These are phyloP conservation scores for Drosophila kokeensis DNA, from an alignment of 2,888 invertebrate species.

Conservation along the genomic window DNA sequence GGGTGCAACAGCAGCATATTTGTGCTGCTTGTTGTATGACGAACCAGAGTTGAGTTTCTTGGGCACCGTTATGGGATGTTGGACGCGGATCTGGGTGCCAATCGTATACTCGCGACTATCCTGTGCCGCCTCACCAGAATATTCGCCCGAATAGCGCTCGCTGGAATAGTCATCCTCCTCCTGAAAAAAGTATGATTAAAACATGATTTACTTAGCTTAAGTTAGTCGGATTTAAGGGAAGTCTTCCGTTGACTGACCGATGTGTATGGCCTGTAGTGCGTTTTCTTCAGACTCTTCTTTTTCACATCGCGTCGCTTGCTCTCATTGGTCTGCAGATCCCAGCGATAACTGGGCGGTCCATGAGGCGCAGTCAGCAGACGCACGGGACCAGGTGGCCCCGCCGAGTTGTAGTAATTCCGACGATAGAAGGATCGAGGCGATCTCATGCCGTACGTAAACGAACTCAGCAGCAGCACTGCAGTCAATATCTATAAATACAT, in stretches of 20 bases:
- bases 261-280: conserved; percentile 65
- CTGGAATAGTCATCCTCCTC: conserved; percentile 81
- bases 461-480: conserved; percentile 49
- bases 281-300: conserved; percentile 72
- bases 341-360: conserved; percentile 59
- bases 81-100: conserved; percentile 83
- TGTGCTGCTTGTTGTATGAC: conserved; percentile 65
- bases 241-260: conserved; percentile 64
- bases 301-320: conserved; percentile 75
- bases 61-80: conserved; percentile 79
- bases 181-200: conserved; percentile 33
- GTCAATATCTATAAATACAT: conserved; percentile 61
- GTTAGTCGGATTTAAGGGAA: neutral
- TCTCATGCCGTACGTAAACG: conserved; percentile 38
- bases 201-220: neutral
- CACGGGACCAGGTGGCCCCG: conserved; percentile 67
- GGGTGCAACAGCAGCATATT: conserved; percentile 61
- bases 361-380: conserved; percentile 35
- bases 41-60: conserved; percentile 66
- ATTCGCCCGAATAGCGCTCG: conserved; percentile 76
- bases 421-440: conserved; percentile 60
- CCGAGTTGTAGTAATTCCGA: conserved; percentile 70
- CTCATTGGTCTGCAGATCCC: conserved; percentile 75
- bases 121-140: conserved; percentile 70
- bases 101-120: conserved; percentile 83